Evolutionary conservation across 2,113 vertebrate genomes (phyloP), one percentile per base, ranked within the genome.

Genomic region (Pseudonaja textilis): DNA sequence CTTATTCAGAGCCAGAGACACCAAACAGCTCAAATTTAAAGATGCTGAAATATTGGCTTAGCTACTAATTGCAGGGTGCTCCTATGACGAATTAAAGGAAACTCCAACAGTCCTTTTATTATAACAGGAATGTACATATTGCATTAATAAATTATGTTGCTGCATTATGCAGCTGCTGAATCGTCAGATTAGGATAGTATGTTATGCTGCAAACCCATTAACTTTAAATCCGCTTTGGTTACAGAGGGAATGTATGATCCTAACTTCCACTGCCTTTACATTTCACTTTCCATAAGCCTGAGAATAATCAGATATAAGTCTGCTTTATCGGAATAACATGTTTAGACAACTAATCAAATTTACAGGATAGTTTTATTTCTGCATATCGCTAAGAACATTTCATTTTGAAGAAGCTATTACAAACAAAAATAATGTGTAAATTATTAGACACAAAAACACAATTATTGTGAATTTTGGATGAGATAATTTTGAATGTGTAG

Each of bases 181-280:
- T 96, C 94, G 95, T 97, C 94, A 96, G 94, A 96, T 95, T 96
- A 93, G 94, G 97, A 95, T 94, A 95, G 88, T 92, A 96, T 96
- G 96, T 87, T 0, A 55, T 94, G 91, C 95, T 95, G 96, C 94
- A 96, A 96, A 94, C 95, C 96, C 95, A 95, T 97, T 97, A 96
- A 96, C 96, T 97, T 95, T 95, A 96, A 96, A 96, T 96, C 95
- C 92, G 94, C 94, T 96, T 96, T 95, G 95, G 96, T 94, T 96
- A 95, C 89, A 96, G 95, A 96, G 93, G 81, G 94, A 95, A 29
- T 45, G 93, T 96, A 93, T 4, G 22, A 96, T 93, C 86, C 89
- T 89, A 91, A 93, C 94, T 93, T 95, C 95, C 96, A 97, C 94
- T 93, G 91, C 95, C 92, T 94, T 95, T 92, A 0, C 61, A 91